A percentile compares a stretch with the other conserved stretches of the same genome.
Conservation (phyloP, 2,888 invertebrate genomes). For the Archips crataeganus region DNA sequence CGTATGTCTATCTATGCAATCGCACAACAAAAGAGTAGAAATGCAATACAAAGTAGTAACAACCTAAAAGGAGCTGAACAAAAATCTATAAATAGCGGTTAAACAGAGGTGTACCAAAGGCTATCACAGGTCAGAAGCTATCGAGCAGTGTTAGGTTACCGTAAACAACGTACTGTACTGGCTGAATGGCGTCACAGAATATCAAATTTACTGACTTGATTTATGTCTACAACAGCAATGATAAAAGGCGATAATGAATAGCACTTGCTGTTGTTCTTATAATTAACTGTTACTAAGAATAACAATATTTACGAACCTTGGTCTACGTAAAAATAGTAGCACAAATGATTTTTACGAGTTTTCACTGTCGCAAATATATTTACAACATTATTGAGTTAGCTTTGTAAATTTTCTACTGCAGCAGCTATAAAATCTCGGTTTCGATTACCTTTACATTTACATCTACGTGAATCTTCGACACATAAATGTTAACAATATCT, state of each 20-base stretch:
- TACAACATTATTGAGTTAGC: neutral
- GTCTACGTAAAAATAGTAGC: neutral
- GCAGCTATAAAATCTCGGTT: neutral
- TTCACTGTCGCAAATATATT: neutral
- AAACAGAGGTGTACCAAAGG: constrained; percentile 32
- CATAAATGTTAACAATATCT: neutral
- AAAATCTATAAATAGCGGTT: constrained; percentile 35
- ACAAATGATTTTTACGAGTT: neutral
- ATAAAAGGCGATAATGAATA: constrained; percentile 24
- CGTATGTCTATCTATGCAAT: no score
- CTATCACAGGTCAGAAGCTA: constrained; percentile 36
- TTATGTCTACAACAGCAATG: constrained; percentile 34
- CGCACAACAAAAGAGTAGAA: no score
- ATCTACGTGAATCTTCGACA: neutral
- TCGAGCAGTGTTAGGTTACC: constrained; percentile 34
- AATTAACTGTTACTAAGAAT: constrained; percentile 2
- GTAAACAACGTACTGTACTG: constrained; percentile 30
- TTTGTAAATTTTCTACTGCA: neutral
- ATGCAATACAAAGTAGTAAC: no score
- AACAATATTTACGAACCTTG: constrained; percentile 21
- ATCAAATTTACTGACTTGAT: constrained; percentile 40
- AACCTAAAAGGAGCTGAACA: neutral
- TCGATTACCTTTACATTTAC: neutral
- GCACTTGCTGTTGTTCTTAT: constrained; percentile 32
- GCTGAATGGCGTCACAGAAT: constrained; percentile 36